A percentile compares a stretch with the other conserved stretches of the same genome.
phyloP scores from a whole-genome alignment of 1,140 invertebrate species.

The Drosophila oshimai region DNA sequence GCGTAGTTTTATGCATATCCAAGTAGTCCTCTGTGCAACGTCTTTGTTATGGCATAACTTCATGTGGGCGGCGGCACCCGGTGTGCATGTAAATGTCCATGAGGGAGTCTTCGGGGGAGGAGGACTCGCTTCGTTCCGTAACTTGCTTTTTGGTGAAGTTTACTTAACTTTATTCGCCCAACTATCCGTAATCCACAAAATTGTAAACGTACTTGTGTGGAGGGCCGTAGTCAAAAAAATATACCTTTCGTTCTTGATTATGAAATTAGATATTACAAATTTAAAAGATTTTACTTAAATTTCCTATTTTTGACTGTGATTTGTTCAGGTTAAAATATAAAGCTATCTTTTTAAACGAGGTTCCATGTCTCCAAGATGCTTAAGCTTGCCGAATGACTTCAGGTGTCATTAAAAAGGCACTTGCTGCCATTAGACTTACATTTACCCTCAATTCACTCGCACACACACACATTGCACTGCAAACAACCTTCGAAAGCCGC shows the following conservation, averaged over 20 bases:
- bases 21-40: conserved; percentile 64
- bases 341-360: conserved; percentile 4
- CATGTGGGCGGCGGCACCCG: conserved; percentile 29
- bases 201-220: conserved; percentile 37
- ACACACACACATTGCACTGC: background rate
- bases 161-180: conserved; percentile 32
- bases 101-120: conserved; percentile 1
- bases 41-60: conserved; percentile 70
- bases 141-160: conserved; percentile 45
- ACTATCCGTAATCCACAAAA: conserved; percentile 14
- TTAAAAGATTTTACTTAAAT: background rate
- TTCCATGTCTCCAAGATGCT: conserved; percentile 10
- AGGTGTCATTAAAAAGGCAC: conserved; percentile 53
- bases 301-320: background rate
- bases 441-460: conserved; percentile 18
- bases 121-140: background rate
- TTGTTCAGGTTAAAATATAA: background rate
- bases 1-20: conserved; percentile 79
- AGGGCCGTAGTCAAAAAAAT: background rate
- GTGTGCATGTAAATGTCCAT: conserved; percentile 55
- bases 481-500: conserved; percentile 56
- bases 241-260: background rate
- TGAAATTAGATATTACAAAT: background rate
- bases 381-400: conserved; percentile 40
- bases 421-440: conserved; percentile 59